Evolutionary conservation across 2,888 invertebrate genomes (phyloP).

Genomic region (Rhagonycha lutea): DNA sequence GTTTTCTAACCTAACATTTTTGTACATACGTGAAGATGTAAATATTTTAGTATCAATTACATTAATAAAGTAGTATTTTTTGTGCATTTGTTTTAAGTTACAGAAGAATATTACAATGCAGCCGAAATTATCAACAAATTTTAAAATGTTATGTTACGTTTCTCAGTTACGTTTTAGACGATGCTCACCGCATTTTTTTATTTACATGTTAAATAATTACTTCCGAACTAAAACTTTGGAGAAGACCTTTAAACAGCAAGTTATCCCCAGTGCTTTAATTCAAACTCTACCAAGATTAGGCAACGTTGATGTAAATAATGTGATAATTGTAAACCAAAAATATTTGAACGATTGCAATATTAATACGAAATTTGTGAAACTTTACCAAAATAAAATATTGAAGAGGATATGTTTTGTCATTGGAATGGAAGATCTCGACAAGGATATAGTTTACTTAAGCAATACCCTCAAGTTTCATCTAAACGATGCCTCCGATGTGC

Average conservation of each 20-base stretch:
- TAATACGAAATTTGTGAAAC: background rate
- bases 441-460: background rate
- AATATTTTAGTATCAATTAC: no score
- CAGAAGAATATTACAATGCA: background rate
- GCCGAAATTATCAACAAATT: background rate
- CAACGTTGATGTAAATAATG: conserved; percentile 43
- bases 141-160: conserved; percentile 19
- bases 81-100: background rate
- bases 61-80: background rate
- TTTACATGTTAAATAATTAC: conserved; percentile 49
- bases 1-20: no score
- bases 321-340: conserved; percentile 38
- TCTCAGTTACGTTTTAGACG: conserved; percentile 32
- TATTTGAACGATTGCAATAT: conserved; percentile 14
- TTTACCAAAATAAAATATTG: background rate
- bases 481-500: conserved; percentile 9
- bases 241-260: conserved; percentile 35
- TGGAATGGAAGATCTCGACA: background rate
- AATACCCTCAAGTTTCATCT: conserved; percentile 30
- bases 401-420: conserved; percentile 2
- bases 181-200: conserved; percentile 40
- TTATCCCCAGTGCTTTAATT: conserved; percentile 35
- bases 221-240: conserved; percentile 39
- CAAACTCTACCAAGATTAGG: background rate
- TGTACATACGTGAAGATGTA: no score